phyloP scores from a whole-genome alignment of 2,888 invertebrate species.

The Megalurothrips usitatus region DNA sequence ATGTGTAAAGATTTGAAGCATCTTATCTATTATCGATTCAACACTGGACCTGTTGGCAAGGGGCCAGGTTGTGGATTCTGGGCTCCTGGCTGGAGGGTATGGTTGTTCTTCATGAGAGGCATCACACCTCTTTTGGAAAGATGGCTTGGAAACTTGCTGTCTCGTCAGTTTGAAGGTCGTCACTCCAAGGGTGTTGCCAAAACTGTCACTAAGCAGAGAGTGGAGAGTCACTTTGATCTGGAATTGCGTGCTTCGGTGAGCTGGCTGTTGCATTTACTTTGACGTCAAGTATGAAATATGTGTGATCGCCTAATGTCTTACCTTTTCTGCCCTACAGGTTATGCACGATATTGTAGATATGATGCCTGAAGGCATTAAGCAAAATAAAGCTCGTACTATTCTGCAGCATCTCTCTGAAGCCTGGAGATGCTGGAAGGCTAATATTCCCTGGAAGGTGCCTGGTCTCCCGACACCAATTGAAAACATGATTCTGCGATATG shows the following conservation, averaged over 20 bases:
- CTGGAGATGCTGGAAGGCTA: constrained; percentile 99
- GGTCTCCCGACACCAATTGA: constrained; percentile 98
- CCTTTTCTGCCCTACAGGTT: constrained; percentile 41
- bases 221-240: constrained; percentile 98
- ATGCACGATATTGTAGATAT: constrained; percentile 98
- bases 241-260: constrained; percentile 95
- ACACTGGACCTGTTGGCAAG: constrained; percentile 97
- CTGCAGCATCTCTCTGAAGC: constrained; percentile 98
- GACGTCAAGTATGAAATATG: background rate
- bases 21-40: constrained; percentile 97
- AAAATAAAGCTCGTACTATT: constrained; percentile 98
- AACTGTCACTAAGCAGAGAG: constrained; percentile 98
- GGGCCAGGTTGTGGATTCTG: constrained; percentile 98
- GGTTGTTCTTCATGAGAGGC: constrained; percentile 99
- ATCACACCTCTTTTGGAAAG: constrained; percentile 96
- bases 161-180: constrained; percentile 97
- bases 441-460: constrained; percentile 99
- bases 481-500: constrained; percentile 99
- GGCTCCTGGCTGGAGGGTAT: constrained; percentile 99
- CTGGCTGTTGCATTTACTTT: constrained; percentile 42
- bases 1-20: constrained; percentile 99
- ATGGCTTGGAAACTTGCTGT: constrained; percentile 98
- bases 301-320: background rate
- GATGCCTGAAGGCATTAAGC: constrained; percentile 99
- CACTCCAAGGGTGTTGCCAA: constrained; percentile 99